These are phyloP conservation scores for Heliocidaris erythrogramma DNA, from an alignment of 35 echinoderm and acorn worm species.

Conservation along the genomic window DNA sequence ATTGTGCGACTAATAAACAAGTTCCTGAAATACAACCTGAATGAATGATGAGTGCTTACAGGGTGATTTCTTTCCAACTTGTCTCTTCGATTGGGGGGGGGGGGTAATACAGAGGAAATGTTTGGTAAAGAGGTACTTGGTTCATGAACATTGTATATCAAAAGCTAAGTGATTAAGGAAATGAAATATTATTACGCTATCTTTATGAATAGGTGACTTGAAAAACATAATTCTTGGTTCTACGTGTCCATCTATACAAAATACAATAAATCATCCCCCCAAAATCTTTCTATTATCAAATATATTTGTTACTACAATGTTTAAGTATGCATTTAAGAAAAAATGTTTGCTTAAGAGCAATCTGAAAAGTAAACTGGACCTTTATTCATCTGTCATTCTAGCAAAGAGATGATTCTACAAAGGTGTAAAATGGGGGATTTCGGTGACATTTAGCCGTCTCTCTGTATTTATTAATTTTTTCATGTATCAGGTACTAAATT, in stretches of 20 bases:
- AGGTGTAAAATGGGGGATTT: background rate
- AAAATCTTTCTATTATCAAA: too few species aligned
- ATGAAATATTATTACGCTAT: background rate
- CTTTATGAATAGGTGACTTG: background rate
- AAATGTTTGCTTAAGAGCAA: background rate
- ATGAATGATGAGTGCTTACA: background rate
- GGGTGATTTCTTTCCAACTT: background rate
- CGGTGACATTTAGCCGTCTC: too few species aligned
- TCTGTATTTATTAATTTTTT: too few species aligned
- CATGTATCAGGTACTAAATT: too few species aligned
- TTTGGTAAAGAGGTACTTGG: background rate
- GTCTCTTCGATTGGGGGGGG: background rate
- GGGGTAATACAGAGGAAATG: background rate
- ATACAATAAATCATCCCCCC: too few species aligned
- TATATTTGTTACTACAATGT: background rate
- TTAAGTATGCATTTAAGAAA: background rate
- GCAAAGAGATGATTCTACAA: background rate
- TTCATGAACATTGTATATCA: too few species aligned
- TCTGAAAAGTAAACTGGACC: background rate
- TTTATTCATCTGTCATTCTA: background rate
- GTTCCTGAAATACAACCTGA: conserved; percentile 14
- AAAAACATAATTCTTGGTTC: too few species aligned
- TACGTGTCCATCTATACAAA: too few species aligned
- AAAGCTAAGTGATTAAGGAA: background rate
- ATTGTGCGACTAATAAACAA: conserved; percentile 32